Base-by-base conservation (phyloP, 2,797 vertebrate genomes). In the Melopsittacus undulatus region DNA sequence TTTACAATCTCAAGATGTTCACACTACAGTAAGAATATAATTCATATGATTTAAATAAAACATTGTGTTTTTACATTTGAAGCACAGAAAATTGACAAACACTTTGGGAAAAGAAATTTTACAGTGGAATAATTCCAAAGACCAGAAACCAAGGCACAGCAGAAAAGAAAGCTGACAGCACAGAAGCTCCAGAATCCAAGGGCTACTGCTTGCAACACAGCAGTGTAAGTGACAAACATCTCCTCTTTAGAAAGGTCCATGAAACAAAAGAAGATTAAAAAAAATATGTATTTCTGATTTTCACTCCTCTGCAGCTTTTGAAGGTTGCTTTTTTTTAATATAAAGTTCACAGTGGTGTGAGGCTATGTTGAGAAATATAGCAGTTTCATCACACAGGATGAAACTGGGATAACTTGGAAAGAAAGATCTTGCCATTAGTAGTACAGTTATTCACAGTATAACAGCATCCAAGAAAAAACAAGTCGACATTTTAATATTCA, bases 111-210 rank as follows among this genome's bases (percentile, higher is more conserved):
- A 90, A 78, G 0, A 69, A 38, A n/a, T 10, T 51, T 86, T 80
- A 76, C 45, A 70, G 1, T 36, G 9, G 8, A 63, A 42, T 79
- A 87, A 87, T 51, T 67, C 15, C 12, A 56, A 75, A 90, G 18
- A 75, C 4, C 36, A 83, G 54, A 59, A 15, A 80, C 9, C 0
- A 6, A 45, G 22, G 14, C 7, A 51, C 24, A 59, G n/a, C 4
- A 67, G n/a, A 57, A 87, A 89, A 75, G 30, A 87, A 86, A 83
- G 27, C 29, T 54, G 26, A 68, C 34, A 76, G 66, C 30, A 46
- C 0, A 0, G 13, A 81, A 78, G 6, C 56, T 32, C 22, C n/a
- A n/a, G 15, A 49, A 3, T 5, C 2, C 8, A 32, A 46, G 13
- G 30, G 48, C 32, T 64, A 42, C 27, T 52, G n/a, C 12, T 52